Conservation (phyloP, 2,797 vertebrate genomes). For the Micromesistius poutassou region DNA sequence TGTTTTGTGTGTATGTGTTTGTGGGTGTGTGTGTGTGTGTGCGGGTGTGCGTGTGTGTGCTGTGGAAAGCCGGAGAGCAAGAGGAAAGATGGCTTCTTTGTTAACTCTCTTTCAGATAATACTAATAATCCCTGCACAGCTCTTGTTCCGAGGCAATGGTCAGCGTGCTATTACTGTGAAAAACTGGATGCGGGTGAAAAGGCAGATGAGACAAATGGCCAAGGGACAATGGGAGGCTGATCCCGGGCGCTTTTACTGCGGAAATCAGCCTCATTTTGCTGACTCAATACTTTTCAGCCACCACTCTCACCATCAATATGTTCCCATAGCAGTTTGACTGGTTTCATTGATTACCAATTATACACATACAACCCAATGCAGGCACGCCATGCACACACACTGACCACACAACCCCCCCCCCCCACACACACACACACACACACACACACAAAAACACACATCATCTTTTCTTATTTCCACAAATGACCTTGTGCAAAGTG, state of each 20-base stretch:
- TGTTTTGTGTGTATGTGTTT: neutral
- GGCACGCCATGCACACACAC: neutral
- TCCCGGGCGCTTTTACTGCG: constrained; percentile 9
- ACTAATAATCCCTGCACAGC: constrained; percentile 50
- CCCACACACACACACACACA: neutral
- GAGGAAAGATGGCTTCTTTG: neutral
- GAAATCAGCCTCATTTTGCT: constrained; percentile 34
- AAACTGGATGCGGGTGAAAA: constrained; percentile 17
- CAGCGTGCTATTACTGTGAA: constrained; percentile 33
- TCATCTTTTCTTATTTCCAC: neutral
- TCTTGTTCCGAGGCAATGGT: constrained; percentile 42
- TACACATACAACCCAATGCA: neutral
- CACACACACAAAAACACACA: neutral
- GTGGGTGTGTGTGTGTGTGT: neutral
- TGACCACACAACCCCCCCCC: no score
- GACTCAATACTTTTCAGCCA: constrained; percentile 16
- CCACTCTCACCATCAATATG: constrained; percentile 22
- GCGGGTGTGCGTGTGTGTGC: neutral
- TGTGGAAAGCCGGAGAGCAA: neutral
- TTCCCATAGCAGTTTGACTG: neutral
- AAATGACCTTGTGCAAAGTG: neutral
- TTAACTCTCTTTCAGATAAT: constrained; percentile 44
- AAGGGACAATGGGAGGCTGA: neutral
- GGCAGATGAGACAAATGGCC: constrained; percentile 15
- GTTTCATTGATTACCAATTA: constrained; percentile 26